Evolutionary conservation across 2,888 invertebrate species (phyloP).

Genomic region (Isotomurus palustris): DNA sequence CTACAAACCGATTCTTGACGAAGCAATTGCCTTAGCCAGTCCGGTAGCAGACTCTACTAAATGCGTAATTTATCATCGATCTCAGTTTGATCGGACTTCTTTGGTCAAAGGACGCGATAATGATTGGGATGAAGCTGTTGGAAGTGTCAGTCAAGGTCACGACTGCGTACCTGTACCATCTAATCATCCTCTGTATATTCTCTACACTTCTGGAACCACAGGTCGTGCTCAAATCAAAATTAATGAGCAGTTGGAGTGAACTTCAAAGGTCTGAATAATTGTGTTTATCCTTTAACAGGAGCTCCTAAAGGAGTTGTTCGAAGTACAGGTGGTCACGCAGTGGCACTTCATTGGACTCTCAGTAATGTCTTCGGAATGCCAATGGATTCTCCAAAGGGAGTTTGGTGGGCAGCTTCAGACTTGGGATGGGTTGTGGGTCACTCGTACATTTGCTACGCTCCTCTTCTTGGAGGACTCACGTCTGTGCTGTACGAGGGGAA

Average conservation of each 20-base stretch:
- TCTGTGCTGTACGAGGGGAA: constrained; percentile 87
- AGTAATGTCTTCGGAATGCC: constrained; percentile 72
- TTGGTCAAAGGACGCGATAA: constrained; percentile 65
- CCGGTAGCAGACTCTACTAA: constrained; percentile 64
- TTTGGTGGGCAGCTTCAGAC: constrained; percentile 89
- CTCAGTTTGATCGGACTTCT: constrained; percentile 61
- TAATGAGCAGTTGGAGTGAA: background rate
- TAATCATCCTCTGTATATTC: constrained; percentile 82
- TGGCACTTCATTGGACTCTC: constrained; percentile 79
- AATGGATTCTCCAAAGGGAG: constrained; percentile 60
- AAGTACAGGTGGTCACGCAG: constrained; percentile 83
- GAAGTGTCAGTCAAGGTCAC: constrained; percentile 58
- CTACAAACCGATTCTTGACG: constrained; percentile 76
- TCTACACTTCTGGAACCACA: constrained; percentile 88
- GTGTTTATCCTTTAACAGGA: constrained; percentile 49
- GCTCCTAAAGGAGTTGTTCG: constrained; percentile 76
- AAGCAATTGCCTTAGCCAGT: constrained; percentile 66
- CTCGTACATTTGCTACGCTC: constrained; percentile 90
- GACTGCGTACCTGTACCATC: constrained; percentile 82
- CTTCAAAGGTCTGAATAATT: background rate
- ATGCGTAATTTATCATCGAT: constrained; percentile 78
- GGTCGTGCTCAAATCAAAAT: constrained; percentile 50
- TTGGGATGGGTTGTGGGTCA: constrained; percentile 92
- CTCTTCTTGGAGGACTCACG: constrained; percentile 73
- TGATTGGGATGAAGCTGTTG: constrained; percentile 66